phyloP scores from a whole-genome alignment of 2,113 vertebrate genomes.

The Colinus virginianus region DNA sequence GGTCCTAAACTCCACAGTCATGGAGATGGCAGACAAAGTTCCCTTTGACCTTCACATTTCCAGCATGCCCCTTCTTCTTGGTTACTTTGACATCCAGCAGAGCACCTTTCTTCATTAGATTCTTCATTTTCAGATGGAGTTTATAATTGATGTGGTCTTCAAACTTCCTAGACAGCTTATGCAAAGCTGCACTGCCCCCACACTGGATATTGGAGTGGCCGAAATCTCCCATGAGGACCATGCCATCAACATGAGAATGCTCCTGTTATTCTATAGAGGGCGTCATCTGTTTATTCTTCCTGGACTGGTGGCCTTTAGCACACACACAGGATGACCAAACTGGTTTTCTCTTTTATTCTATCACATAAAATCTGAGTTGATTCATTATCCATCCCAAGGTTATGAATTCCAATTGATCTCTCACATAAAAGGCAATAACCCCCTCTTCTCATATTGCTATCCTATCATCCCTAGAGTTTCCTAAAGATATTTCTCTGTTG shows the following conservation, averaged over 20 bases:
- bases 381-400: too few species aligned
- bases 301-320: neutral
- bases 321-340: neutral
- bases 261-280: neutral
- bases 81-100: neutral
- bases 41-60: neutral
- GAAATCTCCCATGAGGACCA: neutral
- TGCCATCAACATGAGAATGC: neutral
- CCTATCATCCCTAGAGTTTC: neutral
- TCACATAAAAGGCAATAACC: neutral
- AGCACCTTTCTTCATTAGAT: neutral
- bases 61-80: neutral
- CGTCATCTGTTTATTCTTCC: neutral
- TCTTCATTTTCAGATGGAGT: neutral
- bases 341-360: neutral
- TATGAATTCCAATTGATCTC: neutral
- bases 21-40: too few species aligned
- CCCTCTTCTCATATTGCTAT: neutral
- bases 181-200: neutral
- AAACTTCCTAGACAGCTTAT: neutral
- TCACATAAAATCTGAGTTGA: neutral
- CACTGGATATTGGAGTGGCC: neutral
- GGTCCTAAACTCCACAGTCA: too few species aligned
- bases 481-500: neutral
- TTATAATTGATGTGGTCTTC: neutral